Conservation (phyloP, 2,113 vertebrate genomes). For the Malurus elegans region DNA sequence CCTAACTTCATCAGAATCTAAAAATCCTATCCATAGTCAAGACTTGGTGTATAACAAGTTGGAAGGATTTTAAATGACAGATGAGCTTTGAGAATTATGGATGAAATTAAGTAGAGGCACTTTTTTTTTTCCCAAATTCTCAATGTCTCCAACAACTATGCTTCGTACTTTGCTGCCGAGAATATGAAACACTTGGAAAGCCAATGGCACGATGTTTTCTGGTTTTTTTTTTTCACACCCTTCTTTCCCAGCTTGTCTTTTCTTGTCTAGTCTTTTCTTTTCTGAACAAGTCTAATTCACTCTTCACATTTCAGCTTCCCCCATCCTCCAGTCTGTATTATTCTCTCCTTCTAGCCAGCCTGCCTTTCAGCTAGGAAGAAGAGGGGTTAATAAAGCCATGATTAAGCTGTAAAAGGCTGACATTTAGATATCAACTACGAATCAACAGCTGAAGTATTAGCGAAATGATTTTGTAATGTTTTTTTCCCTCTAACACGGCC, state of each 20-base stretch:
- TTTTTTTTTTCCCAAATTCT: neutral
- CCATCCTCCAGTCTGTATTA: constrained; percentile 28
- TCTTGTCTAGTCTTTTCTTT: constrained; percentile 49
- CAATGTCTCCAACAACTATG: constrained; percentile 8
- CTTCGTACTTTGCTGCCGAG: constrained; percentile 3
- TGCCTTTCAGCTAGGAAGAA: constrained; percentile 14
- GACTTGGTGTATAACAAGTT: neutral
- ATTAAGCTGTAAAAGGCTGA: constrained; percentile 60
- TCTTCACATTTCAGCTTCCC: constrained; percentile 6
- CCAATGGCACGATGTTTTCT: neutral
- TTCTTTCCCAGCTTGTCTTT: constrained; percentile 70
- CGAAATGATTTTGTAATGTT: constrained; percentile 11
- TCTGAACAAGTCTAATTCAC: constrained; percentile 31
- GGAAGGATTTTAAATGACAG: constrained; percentile 21
- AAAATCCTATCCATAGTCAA: neutral
- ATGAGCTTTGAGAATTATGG: constrained; percentile 23
- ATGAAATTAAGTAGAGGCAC: neutral
- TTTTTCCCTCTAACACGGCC: neutral
- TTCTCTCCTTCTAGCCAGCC: constrained; percentile 10
- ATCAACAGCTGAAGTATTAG: constrained; percentile 17
- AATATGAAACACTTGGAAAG: constrained; percentile 27
- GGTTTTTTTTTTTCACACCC: constrained; percentile 60
- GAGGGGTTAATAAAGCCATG: constrained; percentile 60
- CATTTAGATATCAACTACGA: constrained; percentile 54
- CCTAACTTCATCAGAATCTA: neutral